Evolutionary conservation across 2,888 invertebrate species (phyloP), one percentile per base, ranked within the genome.

Genomic region (Heliconius erato): DNA sequence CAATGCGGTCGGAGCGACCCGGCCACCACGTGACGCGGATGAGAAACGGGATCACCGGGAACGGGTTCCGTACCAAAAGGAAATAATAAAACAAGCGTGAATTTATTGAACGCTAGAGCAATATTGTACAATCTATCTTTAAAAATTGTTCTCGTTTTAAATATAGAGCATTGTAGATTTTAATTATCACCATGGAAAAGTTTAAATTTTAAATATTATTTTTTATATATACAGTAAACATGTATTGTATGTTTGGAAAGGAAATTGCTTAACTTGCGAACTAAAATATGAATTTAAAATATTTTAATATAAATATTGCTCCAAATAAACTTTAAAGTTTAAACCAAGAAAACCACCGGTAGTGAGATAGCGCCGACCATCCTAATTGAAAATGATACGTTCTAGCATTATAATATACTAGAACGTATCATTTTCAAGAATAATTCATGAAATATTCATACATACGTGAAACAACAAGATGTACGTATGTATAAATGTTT

Each of bases 1-100:
- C 87, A 88, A 88, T 85, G 82, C 85, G 83, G 84, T 81, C 84
- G 77, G 77, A 67, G 59, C 82, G 79, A 83, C 81, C 79, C 82
- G 81, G 63, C 74, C 69, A 74, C 78, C 71, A 76, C 59, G 71
- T 79, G 82, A 80, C 82, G 83, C 77, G 80, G 63, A 74, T 79
- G 71, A 44, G 67, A 68, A 82, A 84, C 82, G 79, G 80, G 74
- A 82, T 84, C 78, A 69, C 40, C 80, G 19, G 80, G 80, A 78
- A 79, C 72, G 79, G 77, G 82, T 84, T 82, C 76, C 81, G 77
- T 77, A n/a, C 44, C n/a, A 69, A 23, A 59, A 28, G 68, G 76
- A 81, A 76, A 77, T 77, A 59, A 69, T 63, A 81, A 54, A 69
- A 76, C 68, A 54, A 63, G 67, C 68, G 65, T 49, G 11, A 68